Base-by-base conservation (phyloP, 2,113 vertebrate species). In the Paracanthobrama guichenoti region DNA sequence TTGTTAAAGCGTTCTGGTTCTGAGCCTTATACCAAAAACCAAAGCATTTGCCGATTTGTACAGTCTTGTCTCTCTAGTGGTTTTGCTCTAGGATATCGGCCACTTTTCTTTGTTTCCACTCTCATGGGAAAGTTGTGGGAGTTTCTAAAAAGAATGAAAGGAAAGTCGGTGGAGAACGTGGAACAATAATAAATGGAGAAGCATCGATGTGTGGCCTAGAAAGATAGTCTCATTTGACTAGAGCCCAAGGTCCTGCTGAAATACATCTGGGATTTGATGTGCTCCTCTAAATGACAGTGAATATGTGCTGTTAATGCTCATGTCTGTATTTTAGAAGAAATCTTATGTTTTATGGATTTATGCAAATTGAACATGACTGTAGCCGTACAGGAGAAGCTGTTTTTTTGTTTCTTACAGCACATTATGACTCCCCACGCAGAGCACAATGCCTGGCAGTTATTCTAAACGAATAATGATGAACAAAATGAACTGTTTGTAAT, bases 341-440 rank as follows among this genome's bases (percentile, higher is more conserved):
- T 72, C 78, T 81, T 76, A 87, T 83, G 75, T 83, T 78, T 78
- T 81, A 84, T 87, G 72, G 81, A 84, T 79, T 81, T 87, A 82
- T 85, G 57, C 78, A 86, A 84, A 83, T 14, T 77, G 46, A 84
- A 81, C 64, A 81, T 13, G 59, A 81, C 72, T 78, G 69, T 60
- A 80, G 69, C 57, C 39, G 69, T 76, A 83, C 50, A 80, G 50
- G 42, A 84, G 60, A 67, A 76, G 24, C 18, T 71, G 53, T 39
- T 66, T 59, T 77, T 53, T 72, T 78, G 2, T 44, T 71, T 50
- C 28, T 71, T 14, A 31, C 46, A 71, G 35, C 50, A 42, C 22
- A 50, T 44, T 53, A 66, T 67, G 53, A 42, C 53, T 85, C 18
- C 12, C 57, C 26, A 44, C 35, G 39, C 60, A 74, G 39, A 48